Conservation (phyloP, 2,888 invertebrate species). For the Sminthurides aquaticus region DNA sequence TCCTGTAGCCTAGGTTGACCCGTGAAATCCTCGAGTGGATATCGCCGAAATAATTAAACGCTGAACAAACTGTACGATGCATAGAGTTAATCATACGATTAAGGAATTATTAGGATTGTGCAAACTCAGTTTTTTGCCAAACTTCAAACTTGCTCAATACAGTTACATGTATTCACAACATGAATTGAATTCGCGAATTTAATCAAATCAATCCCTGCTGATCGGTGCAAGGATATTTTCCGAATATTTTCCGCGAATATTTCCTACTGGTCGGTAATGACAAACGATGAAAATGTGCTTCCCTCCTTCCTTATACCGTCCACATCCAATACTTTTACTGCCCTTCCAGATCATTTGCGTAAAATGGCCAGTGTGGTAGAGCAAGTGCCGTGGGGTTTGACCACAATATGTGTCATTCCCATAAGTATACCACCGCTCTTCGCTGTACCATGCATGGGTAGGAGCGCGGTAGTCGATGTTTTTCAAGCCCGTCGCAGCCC, state of each 20-base stretch:
- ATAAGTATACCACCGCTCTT: constrained; percentile 16
- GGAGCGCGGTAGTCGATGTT: constrained; percentile 2
- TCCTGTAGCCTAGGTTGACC: not conserved
- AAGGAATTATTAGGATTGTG: too few relatives aligned
- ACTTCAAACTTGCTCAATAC: too few relatives aligned
- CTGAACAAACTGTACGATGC: too few relatives aligned
- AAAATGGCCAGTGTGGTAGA: constrained; percentile 12
- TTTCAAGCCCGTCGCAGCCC: constrained; percentile 11
- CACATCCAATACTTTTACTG: constrained; percentile 7
- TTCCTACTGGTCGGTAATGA: constrained; percentile 14
- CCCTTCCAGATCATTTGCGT: constrained; percentile 12
- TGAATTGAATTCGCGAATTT: too few relatives aligned
- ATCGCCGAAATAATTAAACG: too few relatives aligned
- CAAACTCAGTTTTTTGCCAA: too few relatives aligned
- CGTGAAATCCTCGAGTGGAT: not conserved
- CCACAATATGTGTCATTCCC: constrained; percentile 15
- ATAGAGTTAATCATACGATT: too few relatives aligned
- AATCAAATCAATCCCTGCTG: too few relatives aligned
- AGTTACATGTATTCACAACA: too few relatives aligned
- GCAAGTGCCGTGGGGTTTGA: not conserved
- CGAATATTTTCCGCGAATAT: constrained; percentile 6
- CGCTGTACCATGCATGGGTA: constrained; percentile 14
- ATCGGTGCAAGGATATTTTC: constrained; percentile 10
- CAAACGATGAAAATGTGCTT: constrained; percentile 15
- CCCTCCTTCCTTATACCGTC: constrained; percentile 7